A percentile compares a stretch with the other conserved stretches of the same genome.
phyloP scores from a whole-genome alignment of 2,888 invertebrate genomes.

The Lasioglossum pauxillum region DNA sequence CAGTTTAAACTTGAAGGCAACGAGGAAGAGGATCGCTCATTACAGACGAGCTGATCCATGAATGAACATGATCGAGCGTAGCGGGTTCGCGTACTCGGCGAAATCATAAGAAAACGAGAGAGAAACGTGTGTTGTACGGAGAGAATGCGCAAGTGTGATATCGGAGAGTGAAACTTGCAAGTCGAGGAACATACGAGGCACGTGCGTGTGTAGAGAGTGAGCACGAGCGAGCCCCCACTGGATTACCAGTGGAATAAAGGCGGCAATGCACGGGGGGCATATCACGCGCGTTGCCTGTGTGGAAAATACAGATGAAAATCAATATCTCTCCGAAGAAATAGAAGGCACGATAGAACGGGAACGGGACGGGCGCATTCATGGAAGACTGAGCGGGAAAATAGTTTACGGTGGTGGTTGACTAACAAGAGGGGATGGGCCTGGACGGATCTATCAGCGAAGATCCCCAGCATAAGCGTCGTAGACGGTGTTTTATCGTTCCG shows the following conservation, averaged over 20 bases:
- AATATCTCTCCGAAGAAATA: conserved; percentile 62
- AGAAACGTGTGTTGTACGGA: background rate
- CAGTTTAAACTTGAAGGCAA: background rate
- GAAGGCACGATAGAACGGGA: conserved; percentile 18
- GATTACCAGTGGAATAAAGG: conserved; percentile 33
- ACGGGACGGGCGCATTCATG: conserved; percentile 19
- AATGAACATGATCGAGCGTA: background rate
- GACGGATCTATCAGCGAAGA: conserved; percentile 27
- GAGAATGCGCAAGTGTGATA: conserved; percentile 28
- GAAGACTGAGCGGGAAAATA: conserved; percentile 28
- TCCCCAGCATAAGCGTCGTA: conserved; percentile 8
- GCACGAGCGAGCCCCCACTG: conserved; percentile 1
- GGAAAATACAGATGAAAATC: conserved; percentile 56
- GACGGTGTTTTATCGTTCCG: conserved; percentile 11
- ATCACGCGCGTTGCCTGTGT: conserved; percentile 25
- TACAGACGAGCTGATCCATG: background rate
- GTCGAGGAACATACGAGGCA: conserved; percentile 14
- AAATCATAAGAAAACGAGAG: background rate
- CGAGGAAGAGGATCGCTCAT: background rate
- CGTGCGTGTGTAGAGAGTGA: conserved; percentile 25
- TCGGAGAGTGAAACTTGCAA: background rate
- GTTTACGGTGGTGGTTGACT: conserved; percentile 5
- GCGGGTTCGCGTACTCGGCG: background rate
- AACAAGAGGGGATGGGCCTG: background rate
- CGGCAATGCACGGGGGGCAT: conserved; percentile 38